Conservation (phyloP, 2,113 vertebrate genomes). For the Benitochromis conjunctus region DNA sequence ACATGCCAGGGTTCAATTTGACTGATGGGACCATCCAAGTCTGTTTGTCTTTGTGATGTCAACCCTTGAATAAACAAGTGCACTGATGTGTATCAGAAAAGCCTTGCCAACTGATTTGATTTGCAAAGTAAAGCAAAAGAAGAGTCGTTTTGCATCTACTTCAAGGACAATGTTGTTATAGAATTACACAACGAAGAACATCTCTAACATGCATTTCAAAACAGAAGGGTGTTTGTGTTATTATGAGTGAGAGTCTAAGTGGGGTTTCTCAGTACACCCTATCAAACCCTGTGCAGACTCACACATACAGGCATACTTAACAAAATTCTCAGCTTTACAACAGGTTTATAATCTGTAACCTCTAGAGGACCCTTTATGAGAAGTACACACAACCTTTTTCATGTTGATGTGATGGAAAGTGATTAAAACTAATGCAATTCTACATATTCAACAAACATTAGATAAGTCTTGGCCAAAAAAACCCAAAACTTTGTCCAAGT, state of each 20-base stretch:
- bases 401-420: no score
- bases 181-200: not conserved
- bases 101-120: conserved; percentile 41
- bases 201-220: not conserved
- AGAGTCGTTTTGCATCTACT: conserved; percentile 32
- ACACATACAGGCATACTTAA: no score
- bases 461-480: no score
- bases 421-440: no score
- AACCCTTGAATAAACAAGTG: conserved; percentile 4
- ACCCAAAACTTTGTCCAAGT: no score
- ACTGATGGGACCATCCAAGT: not conserved
- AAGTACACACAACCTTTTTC: no score
- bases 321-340: no score
- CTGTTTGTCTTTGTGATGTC: conserved; percentile 6
- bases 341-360: no score
- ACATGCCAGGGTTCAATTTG: not conserved
- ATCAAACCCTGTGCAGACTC: no score
- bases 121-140: conserved; percentile 37
- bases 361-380: no score
- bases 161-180: not conserved
- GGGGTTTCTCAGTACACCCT: no score
- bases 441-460: no score
- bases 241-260: not conserved
- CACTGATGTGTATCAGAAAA: not conserved
- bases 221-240: not conserved